Evolutionary conservation across 2,113 vertebrate genomes (phyloP), one percentile per base, ranked within the genome.

Genomic region (Tragelaphus strepsiceros): DNA sequence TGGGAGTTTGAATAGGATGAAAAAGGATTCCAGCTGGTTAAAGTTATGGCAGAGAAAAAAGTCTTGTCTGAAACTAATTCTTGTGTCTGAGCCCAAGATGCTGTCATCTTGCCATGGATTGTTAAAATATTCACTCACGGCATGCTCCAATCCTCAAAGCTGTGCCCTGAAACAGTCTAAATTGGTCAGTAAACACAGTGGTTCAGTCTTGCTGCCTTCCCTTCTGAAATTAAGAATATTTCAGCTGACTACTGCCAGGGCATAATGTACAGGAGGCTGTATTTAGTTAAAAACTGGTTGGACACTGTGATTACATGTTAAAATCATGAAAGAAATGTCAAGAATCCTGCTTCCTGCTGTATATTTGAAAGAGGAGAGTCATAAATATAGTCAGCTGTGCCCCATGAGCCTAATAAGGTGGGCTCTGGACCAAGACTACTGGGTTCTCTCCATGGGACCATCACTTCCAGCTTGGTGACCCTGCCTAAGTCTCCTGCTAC

Each of bases 11-110:
- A 95, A 88, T 35, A 43, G 77, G 84, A 95, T 90, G 90, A 88
- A 92, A 98, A 98, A 97, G 71, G 95, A 97, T 95, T 97, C 88
- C 95, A 98, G 94, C 96, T 97, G 97, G 88, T 95, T 97, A 96
- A 96, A 96, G 96, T 97, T 94, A 98, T 80, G 88, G 90, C 87
- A 88, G 56, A 89, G 54, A 77, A 94, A 94, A 97, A 85, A 93
- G 54, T 53, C 89, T 74, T 83, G 91, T 91, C 92, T 96, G 74
- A 98, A 94, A 95, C 54, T 90, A 97, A 96, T 96, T 97, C 95
- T 94, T 96, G 95, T 84, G 54, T 92, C 88, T 91, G 90, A 96
- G 97, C 83, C 95, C 94, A 97, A 71, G 85, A 96, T 88, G 82
- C 77, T 96, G 95, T 96, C 92, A 80, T 94, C 90, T 97, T 82